Base-by-base conservation (phyloP, 2,888 invertebrate species). In the Auanema sp. region DNA sequence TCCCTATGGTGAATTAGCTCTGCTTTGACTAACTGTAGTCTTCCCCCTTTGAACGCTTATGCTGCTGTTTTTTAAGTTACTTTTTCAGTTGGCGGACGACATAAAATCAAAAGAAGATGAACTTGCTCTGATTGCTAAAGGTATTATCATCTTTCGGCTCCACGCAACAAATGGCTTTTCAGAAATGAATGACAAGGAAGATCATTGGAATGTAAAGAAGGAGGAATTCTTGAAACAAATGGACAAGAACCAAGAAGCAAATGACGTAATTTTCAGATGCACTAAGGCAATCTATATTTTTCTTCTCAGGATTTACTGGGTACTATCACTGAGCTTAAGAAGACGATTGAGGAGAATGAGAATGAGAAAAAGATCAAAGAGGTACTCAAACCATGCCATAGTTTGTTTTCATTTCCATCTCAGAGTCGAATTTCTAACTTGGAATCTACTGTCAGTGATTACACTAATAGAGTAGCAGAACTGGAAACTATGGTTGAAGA, bases 191-290 rank as follows among this genome's bases (percentile, higher is more conserved):
- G 66, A 67, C 24, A 70, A 65, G 24, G 68, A 66, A 14, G 58
- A 63, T 6, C 70, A 70, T 42, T 73, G 73, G 73, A 70, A 73
- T 16, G 43, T 56, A 25, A 71, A 70, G 51, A 60, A 64, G 16
- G 68, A 65, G 23, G 75, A 76, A 40, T 70, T 65, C 41, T 74
- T 72, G 44, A 64, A 66, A 18, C 71, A 75, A 42, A 57, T 71
- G 18, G 60, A 68, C 3, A 58, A 73, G 47, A 77, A 74, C 55
- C 71, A 71, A 60, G 73, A 70, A 52, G 66, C 69, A 16, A 72
- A 74, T 52, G 72, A 73, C 11, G 73, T 68, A 49, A 10, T 25
- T n/a, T n/a, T n/a, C n/a, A n/a, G n/a, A n/a, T n/a, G n/a, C n/a
- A n/a, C n/a, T n/a, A n/a, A 12, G 43, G 14, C n/a, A 12, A 14